phyloP scores from a whole-genome alignment of 2,888 invertebrate species.

The Pachydiplax longipennis region DNA sequence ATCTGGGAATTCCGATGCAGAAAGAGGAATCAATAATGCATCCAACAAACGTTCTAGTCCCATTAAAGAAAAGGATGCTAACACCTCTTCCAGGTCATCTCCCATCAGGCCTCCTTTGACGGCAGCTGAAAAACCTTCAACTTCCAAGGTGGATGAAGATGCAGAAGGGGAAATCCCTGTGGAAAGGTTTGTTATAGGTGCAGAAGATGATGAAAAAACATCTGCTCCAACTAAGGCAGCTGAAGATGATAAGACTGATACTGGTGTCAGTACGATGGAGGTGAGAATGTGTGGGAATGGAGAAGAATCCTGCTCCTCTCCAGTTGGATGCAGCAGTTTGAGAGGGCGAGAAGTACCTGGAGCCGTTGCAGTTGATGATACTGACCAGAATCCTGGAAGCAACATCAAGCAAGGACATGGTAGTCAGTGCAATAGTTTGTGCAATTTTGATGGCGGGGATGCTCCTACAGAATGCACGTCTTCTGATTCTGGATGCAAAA shows the following conservation, averaged over 20 bases:
- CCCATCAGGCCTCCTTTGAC: slow-evolving; percentile 71
- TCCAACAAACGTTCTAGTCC: slow-evolving; percentile 21
- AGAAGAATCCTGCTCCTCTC: neutral
- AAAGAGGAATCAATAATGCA: neutral
- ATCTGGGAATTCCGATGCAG: neutral
- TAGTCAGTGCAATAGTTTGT: slow-evolving; percentile 17
- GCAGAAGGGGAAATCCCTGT: slow-evolving; percentile 48
- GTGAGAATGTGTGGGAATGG: slow-evolving; percentile 25
- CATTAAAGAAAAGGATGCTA: slow-evolving; percentile 59
- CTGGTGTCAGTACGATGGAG: neutral
- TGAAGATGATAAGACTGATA: slow-evolving; percentile 9
- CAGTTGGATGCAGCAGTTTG: neutral
- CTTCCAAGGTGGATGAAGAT: slow-evolving; percentile 60
- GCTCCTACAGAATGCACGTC: slow-evolving; percentile 20
- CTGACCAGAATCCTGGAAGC: neutral
- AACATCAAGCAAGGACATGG: neutral
- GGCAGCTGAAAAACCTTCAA: slow-evolving; percentile 57
- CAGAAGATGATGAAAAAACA: slow-evolving; percentile 49
- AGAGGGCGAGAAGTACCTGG: neutral
- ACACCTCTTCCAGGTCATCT: slow-evolving; percentile 66
- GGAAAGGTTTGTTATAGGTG: slow-evolving; percentile 53
- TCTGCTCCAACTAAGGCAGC: neutral
- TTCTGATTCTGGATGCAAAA: slow-evolving; percentile 33
- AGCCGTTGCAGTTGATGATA: neutral
- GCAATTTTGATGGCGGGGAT: slow-evolving; percentile 7